Evolutionary conservation across 2,113 vertebrate species (phyloP), one percentile per base, ranked within the genome.

Genomic region (Zosterops lateralis): DNA sequence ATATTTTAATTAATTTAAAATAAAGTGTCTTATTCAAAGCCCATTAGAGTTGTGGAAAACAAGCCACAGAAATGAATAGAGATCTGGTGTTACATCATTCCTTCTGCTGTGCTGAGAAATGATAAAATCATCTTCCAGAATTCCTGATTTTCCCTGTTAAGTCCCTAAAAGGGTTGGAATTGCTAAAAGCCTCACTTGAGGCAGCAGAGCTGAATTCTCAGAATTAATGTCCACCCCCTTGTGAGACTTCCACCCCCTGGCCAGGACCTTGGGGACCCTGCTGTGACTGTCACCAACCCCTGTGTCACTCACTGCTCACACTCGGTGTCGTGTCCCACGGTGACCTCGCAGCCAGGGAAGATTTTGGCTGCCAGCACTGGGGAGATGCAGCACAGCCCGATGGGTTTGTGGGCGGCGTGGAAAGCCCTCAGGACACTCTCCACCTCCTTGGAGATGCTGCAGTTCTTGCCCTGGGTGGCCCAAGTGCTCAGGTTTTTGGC

Each of bases 341-440:
- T 99, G 80, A 99, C 76, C 96, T 99, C 98, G 1, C 98, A 99
- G 14, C 98, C 98, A 0, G 98, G 98, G 83, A 99, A 95, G 86
- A 98, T 72, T 84, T 98, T 99, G 68, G 98, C 98, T 32, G 98
- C 99, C 48, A 99, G 97, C 66, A 99, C 92, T 0, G 98, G 98
- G 28, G 99, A 97, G 50, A 99, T 99, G 96, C 99, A 99, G 95
- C 98, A 99, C 84, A 99, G 97, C n/a, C 98, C 98, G 31, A 99
- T 96, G 38, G 98, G 98, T 77, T 99, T 99, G 48, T 96, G 96
- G 29, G 98, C 98, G 58, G 97, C 72, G 2, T 98, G 98, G 93
- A 99, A 99, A 12, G 77, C 97, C 95, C 96, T 98, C 80, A 99
- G 97, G 34, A 97, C n/a, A 1, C 91, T 97, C 92, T 98, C 98